phyloP scores from a whole-genome alignment of 2,888 invertebrate species.

The Parelbella ahira region DNA sequence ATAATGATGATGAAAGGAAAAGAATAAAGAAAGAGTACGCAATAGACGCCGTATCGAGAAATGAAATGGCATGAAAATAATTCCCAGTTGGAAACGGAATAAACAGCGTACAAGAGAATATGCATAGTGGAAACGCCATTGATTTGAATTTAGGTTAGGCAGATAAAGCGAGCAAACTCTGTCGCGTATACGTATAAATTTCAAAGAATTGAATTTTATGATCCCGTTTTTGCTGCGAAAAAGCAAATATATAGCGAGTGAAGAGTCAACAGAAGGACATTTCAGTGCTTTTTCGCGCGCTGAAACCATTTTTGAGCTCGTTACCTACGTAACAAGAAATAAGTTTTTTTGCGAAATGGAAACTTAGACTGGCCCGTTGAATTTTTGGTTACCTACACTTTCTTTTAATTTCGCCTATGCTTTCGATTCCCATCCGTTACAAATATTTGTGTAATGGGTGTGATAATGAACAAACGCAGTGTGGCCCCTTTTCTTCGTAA shows the following conservation, averaged over 20 bases:
- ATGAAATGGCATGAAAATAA: conserved; percentile 42
- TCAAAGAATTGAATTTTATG: conserved; percentile 19
- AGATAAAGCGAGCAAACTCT: conserved; percentile 21
- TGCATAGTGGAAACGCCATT: conserved; percentile 39
- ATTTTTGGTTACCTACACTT: too few species aligned
- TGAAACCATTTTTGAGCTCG: too few species aligned
- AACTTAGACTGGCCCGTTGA: too few species aligned
- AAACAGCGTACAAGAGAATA: conserved; percentile 37
- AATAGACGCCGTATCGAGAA: conserved; percentile 29
- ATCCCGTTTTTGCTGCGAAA: conserved; percentile 11
- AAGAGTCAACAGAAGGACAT: not conserved
- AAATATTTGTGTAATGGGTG: too few species aligned
- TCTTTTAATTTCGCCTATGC: too few species aligned
- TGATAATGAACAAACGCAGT: too few species aligned
- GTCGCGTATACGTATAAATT: conserved; percentile 14
- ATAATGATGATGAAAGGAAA: too few species aligned
- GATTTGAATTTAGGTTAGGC: conserved; percentile 33
- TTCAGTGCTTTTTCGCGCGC: conserved; percentile 4
- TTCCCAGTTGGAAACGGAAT: conserved; percentile 41
- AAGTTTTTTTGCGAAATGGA: too few species aligned
- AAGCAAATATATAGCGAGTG: conserved; percentile 3
- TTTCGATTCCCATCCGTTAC: too few species aligned
- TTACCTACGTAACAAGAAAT: too few species aligned
- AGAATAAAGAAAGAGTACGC: conserved; percentile 25
- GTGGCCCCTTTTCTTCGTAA: too few species aligned